phyloP scores from a whole-genome alignment of 2,888 invertebrate genomes.

The Drosophila silvestris region DNA sequence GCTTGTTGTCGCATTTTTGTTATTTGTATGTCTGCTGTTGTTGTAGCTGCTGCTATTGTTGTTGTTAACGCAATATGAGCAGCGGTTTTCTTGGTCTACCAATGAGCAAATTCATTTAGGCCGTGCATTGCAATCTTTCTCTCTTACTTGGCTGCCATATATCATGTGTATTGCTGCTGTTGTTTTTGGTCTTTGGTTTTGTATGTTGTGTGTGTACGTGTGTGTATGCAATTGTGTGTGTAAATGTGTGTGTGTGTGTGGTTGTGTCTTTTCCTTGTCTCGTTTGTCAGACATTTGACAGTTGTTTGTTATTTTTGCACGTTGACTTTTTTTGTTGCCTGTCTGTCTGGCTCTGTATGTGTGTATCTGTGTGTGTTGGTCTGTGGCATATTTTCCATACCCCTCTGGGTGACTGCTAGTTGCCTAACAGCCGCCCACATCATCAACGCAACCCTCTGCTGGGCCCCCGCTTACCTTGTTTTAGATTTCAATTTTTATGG shows the following conservation, averaged over 20 bases:
- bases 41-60: slow-evolving; percentile 23
- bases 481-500: slow-evolving; percentile 79
- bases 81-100: slow-evolving; percentile 33
- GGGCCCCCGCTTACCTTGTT: slow-evolving; percentile 42
- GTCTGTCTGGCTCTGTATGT: slow-evolving; percentile 18
- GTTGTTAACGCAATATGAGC: slow-evolving; percentile 50
- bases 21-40: slow-evolving; percentile 11
- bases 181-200: slow-evolving; percentile 34
- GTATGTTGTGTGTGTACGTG: not conserved
- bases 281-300: slow-evolving; percentile 82
- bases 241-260: slow-evolving; percentile 37
- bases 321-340: slow-evolving; percentile 70
- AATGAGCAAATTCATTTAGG: slow-evolving; percentile 60
- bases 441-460: slow-evolving; percentile 25
- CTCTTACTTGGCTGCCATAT: slow-evolving; percentile 33
- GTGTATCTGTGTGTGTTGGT: slow-evolving; percentile 53
- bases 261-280: slow-evolving; percentile 81
- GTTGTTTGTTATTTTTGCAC: slow-evolving; percentile 82
- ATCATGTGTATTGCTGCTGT: slow-evolving; percentile 37
- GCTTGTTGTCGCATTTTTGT: slow-evolving; percentile 38
- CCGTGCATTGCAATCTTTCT: slow-evolving; percentile 39
- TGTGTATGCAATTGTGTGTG: no score
- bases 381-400: slow-evolving; percentile 69
- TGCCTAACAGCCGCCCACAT: slow-evolving; percentile 78
- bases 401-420: slow-evolving; percentile 34